phyloP scores from a whole-genome alignment of 1,140 invertebrate genomes.

The fruit fly (Drosophila melanogaster) region Release_6_plus_ISO1_MT NC_004354.4:22671001-22671500 shows the following conservation, averaged over 20 bases:
- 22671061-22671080: constrained; percentile 5
- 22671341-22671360: constrained; percentile 25
- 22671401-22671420: too few relatives aligned
- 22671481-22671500: constrained; percentile 35
- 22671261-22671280: too few relatives aligned
- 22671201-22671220: too few relatives aligned
- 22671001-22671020: not conserved
- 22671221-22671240: not conserved
- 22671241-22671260: too few relatives aligned
- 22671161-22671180: too few relatives aligned
- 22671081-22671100: constrained; percentile 27
- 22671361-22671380: constrained; percentile 21
- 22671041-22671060: not conserved
- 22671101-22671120: constrained; percentile 9
- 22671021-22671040: not conserved
- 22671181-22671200: too few relatives aligned
- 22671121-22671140: constrained; percentile 11
- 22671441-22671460: constrained; percentile 4
- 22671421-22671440: constrained; percentile 17
- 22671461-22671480: constrained; percentile 27
- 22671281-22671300: too few relatives aligned
- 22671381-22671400: too few relatives aligned
- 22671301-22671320: not conserved
- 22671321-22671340: not conserved
- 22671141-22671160: not conserved